A percentile compares a stretch with the other conserved stretches of the same genome.
Evolutionary conservation across 2,888 invertebrate genomes (phyloP).

Genomic region (Tuberolachnus salignus): DNA sequence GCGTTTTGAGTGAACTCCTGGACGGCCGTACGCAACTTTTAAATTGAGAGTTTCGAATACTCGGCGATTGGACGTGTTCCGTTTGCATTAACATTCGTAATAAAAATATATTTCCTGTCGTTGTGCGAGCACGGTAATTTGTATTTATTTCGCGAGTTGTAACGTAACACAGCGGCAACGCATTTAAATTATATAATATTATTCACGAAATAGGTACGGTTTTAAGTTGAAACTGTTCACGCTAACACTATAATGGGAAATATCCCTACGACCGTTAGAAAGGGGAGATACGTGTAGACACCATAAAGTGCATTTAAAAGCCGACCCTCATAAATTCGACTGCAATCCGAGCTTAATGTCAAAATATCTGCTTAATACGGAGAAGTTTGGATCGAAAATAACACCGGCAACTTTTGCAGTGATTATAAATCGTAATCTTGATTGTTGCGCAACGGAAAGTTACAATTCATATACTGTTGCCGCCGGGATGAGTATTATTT

Average conservation of each 20-base stretch:
- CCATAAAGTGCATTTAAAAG: slow-evolving; percentile 30
- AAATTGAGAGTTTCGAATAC: too few species aligned
- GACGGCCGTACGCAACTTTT: too few species aligned
- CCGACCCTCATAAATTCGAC: slow-evolving; percentile 30
- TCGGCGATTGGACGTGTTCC: too few species aligned
- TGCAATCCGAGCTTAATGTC: slow-evolving; percentile 24
- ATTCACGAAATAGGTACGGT: not conserved
- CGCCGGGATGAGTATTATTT: not conserved
- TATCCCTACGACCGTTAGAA: not conserved
- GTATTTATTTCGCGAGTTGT: not conserved
- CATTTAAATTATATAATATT: not conserved
- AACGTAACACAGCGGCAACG: not conserved
- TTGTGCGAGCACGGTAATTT: too few species aligned
- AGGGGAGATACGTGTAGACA: not conserved
- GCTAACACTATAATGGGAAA: not conserved
- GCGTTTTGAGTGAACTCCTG: too few species aligned
- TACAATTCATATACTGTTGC: not conserved
- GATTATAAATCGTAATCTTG: not conserved
- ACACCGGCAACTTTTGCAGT: not conserved
- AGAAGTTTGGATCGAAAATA: not conserved
- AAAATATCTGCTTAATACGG: not conserved
- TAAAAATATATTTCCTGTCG: too few species aligned
- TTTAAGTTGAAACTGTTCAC: not conserved
- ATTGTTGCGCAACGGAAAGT: not conserved
- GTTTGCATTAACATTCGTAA: too few species aligned